Conservation (phyloP, 2,888 invertebrate genomes). For the Azorinus chamasolen region DNA sequence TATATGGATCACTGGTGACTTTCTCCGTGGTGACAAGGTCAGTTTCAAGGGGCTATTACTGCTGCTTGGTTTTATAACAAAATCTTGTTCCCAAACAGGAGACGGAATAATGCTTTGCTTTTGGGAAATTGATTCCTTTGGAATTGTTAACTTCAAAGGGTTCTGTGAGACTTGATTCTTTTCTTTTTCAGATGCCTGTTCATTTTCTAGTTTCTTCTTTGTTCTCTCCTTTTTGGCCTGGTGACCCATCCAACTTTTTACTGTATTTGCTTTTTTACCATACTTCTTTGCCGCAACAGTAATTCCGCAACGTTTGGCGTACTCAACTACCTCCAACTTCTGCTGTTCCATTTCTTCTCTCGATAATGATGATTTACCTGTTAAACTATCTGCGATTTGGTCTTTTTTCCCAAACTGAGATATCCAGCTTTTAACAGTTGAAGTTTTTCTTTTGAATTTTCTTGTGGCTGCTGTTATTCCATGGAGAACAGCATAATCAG, state of each 20-base stretch:
- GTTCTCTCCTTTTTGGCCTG: slow-evolving; percentile 34
- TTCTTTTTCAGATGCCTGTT: slow-evolving; percentile 4
- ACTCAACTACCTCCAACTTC: slow-evolving; percentile 29
- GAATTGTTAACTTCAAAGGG: background rate
- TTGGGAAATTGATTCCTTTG: slow-evolving; percentile 15
- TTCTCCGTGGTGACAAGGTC: slow-evolving; percentile 60
- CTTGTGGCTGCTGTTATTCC: slow-evolving; percentile 59
- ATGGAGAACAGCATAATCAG: slow-evolving; percentile 58
- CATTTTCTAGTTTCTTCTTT: slow-evolving; percentile 30
- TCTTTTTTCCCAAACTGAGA: slow-evolving; percentile 19
- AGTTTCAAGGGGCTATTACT: slow-evolving; percentile 55
- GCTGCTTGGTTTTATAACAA: slow-evolving; percentile 51
- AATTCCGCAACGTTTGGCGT: slow-evolving; percentile 41
- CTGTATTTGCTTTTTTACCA: slow-evolving; percentile 29
- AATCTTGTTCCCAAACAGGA: slow-evolving; percentile 55
- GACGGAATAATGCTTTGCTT: slow-evolving; percentile 23
- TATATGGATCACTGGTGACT: slow-evolving; percentile 28
- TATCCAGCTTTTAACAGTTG: slow-evolving; percentile 51
- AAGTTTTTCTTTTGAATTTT: slow-evolving; percentile 50
- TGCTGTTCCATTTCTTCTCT: background rate
- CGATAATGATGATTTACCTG: background rate
- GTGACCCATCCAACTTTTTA: slow-evolving; percentile 46
- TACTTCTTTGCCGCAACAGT: slow-evolving; percentile 33
- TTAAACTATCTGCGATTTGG: background rate
- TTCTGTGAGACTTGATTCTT: background rate